Evolutionary conservation across 2,113 vertebrate genomes (phyloP), one percentile per base, ranked within the genome.

Genomic region (Craseonycteris thonglongyai): DNA sequence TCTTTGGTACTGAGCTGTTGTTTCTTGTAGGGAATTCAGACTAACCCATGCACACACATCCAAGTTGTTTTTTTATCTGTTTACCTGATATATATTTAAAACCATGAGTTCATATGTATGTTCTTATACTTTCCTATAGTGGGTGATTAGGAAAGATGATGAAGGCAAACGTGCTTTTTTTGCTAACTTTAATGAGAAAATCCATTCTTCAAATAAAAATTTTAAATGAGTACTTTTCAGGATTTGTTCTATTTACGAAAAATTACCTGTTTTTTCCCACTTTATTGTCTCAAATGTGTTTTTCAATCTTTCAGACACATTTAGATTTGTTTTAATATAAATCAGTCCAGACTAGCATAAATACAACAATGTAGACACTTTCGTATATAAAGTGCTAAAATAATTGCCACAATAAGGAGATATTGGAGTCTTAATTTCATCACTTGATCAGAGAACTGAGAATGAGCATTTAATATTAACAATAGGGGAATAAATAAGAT

Each of bases 181-280:
- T 81, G n/a, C 61, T 56, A 7, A 30, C 35, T 71, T 69, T 69
- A 86, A 86, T 22, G 40, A 79, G 49, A 91, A 72, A 88, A 30
- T 7, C 13, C 19, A n/a, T 78, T 82, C 9, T 90, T 71, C 15
- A 72, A 24, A 54, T 56, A 82, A 78, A 78, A 90, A 74, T 33
- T 40, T 80, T 83, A 86, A 74, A 89, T 82, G 33, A 90, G 72
- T 63, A 7, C 22, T 15, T 93, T 56, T 26, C 1, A 83, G 1
- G 38, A 58, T 85, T 88, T 95, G 6, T 91, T 84, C 21, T 85
- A 26, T 68, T 58, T 89, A 76, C 72, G 49, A 81, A 94, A 86
- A 93, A 33, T 65, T 42, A 30, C 22, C 28, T 21, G 71, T 15
- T 12, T 75, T 8, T 76, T 91, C 76, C 5, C 49, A 71, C 21